These are phyloP conservation scores for Apeltes quadracus DNA, from an alignment of 2,113 vertebrate species.

Conservation along the genomic window DNA sequence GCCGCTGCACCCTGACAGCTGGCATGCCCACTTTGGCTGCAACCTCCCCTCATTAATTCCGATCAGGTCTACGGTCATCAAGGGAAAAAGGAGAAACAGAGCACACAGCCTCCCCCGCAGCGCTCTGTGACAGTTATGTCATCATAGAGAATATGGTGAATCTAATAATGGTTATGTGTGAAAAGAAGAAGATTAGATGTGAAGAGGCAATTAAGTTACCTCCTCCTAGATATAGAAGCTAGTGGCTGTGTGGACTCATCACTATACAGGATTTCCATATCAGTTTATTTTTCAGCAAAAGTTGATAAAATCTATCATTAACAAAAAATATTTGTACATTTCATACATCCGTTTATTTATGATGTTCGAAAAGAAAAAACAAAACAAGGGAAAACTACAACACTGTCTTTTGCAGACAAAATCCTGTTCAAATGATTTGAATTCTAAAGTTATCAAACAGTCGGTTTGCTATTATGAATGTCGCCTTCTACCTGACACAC, in stretches of 20 bases:
- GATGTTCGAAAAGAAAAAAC: not conserved
- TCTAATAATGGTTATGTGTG: slow-evolving; percentile 61
- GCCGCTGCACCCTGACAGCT: slow-evolving; percentile 49
- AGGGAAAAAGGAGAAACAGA: slow-evolving; percentile 23
- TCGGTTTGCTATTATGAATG: not conserved
- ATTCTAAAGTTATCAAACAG: not conserved
- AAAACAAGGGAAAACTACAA: not conserved
- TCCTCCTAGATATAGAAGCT: slow-evolving; percentile 35
- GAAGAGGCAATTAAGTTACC: slow-evolving; percentile 42
- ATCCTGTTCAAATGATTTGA: not conserved
- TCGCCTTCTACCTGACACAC: not conserved
- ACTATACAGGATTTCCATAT: slow-evolving; percentile 20
- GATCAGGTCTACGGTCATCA: slow-evolving; percentile 55
- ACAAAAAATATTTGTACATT: not conserved
- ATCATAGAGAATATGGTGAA: slow-evolving; percentile 55
- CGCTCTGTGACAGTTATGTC: slow-evolving; percentile 43
- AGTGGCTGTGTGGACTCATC: slow-evolving; percentile 16
- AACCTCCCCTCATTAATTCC: slow-evolving; percentile 67
- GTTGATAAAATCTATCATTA: slow-evolving; percentile 14
- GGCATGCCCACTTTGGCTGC: slow-evolving; percentile 26
- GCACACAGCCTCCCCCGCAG: slow-evolving; percentile 14
- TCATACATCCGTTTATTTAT: not conserved
- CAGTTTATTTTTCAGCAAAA: slow-evolving; percentile 5
- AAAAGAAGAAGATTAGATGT: slow-evolving; percentile 24
- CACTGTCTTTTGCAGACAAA: not conserved